Conservation (phyloP, 2,797 vertebrate species). For the Sphaeramia orbicularis region DNA sequence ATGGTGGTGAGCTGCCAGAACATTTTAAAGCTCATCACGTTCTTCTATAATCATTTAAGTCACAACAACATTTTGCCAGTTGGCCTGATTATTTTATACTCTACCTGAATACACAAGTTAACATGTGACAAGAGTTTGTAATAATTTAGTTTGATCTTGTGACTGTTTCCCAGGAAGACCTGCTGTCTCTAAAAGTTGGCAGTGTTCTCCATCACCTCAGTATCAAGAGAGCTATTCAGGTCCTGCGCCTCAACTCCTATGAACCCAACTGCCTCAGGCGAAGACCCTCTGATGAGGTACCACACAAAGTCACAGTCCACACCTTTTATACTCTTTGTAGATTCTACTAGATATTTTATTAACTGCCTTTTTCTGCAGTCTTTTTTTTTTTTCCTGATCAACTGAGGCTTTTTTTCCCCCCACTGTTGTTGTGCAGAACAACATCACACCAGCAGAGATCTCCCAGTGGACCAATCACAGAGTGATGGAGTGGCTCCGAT, state of each 20-base stretch:
- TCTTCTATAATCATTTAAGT: background rate
- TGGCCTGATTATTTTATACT: background rate
- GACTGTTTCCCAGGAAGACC: conserved; percentile 87
- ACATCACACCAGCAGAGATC: conserved; percentile 88
- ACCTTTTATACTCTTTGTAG: background rate
- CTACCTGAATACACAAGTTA: conserved; percentile 6
- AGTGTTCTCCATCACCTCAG: conserved; percentile 97
- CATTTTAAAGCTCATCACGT: background rate
- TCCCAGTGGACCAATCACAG: conserved; percentile 96
- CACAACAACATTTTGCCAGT: background rate
- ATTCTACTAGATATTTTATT: background rate
- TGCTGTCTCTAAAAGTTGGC: conserved; percentile 94
- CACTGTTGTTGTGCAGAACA: conserved; percentile 81
- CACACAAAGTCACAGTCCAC: background rate
- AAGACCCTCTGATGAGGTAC: conserved; percentile 93
- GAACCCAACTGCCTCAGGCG: conserved; percentile 92
- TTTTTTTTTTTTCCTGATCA: background rate
- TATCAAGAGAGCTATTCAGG: conserved; percentile 95
- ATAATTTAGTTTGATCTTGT: conserved; percentile 1
- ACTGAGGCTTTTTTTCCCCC: background rate
- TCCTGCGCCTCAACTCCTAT: conserved; percentile 92
- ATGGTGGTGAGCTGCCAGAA: conserved; percentile 87
- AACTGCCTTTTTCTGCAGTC: background rate
- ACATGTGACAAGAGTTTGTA: background rate
- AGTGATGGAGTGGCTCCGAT: conserved; percentile 97